phyloP scores from a whole-genome alignment of 1,140 invertebrate species.

The Orchesella cincta region DNA sequence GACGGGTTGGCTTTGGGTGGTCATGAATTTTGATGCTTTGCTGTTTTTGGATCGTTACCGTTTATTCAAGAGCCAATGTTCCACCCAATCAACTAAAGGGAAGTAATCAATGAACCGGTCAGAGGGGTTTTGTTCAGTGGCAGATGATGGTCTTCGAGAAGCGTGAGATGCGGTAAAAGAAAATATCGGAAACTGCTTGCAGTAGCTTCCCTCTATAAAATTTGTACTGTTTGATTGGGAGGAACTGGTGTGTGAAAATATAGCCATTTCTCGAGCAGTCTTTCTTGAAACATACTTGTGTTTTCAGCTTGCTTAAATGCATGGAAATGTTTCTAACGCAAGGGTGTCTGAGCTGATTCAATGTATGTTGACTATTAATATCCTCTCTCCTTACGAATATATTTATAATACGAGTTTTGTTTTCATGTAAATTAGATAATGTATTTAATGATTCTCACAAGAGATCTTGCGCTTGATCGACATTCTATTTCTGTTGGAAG shows the following conservation, averaged over 20 bases:
- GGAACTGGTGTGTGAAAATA: constrained; percentile 92
- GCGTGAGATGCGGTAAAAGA: constrained; percentile 96
- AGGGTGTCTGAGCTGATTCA: constrained; percentile 72
- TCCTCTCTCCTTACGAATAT: too few species aligned
- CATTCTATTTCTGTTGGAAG: constrained; percentile 90
- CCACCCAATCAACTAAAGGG: constrained; percentile 81
- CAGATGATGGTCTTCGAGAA: constrained; percentile 82
- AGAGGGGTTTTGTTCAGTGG: too few species aligned
- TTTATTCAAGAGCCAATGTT: constrained; percentile 88
- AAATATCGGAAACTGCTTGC: constrained; percentile 98
- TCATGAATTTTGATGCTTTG: constrained; percentile 88
- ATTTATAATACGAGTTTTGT: too few species aligned
- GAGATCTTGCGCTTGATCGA: constrained; percentile 79
- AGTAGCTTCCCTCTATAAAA: constrained; percentile 85
- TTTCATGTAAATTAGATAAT: background rate
- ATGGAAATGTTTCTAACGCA: constrained; percentile 71
- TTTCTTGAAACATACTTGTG: constrained; percentile 84
- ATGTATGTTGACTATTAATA: too few species aligned
- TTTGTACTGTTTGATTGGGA: constrained; percentile 99
- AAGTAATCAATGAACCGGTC: constrained; percentile 75
- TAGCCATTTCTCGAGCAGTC: constrained; percentile 65
- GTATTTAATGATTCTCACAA: constrained; percentile 6
- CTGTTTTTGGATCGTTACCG: constrained; percentile 80
- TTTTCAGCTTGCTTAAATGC: constrained; percentile 69
- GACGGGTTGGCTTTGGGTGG: constrained; percentile 86